phyloP scores from a whole-genome alignment of 64 coral and sea anemone species.

The Montipora sp. region DNA sequence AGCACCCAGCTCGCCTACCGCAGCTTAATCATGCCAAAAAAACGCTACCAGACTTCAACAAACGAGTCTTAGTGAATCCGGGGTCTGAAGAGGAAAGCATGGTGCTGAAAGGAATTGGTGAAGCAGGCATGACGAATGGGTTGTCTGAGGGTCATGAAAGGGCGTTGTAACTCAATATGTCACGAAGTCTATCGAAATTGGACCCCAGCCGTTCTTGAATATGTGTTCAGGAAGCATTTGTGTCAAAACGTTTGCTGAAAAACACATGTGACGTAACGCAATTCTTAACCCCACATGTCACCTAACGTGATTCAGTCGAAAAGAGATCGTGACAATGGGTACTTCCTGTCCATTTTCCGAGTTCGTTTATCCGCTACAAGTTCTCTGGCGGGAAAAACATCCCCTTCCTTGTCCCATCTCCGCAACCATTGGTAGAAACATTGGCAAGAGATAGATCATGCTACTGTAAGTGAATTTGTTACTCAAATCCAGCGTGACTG shows the following conservation, averaged over 20 bases:
- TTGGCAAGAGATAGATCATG: too few species aligned
- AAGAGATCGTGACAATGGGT: neutral
- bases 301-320: neutral
- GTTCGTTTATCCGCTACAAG: too few species aligned
- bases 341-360: neutral
- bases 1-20: conserved; percentile 17
- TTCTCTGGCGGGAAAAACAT: too few species aligned
- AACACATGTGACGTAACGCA: too few species aligned
- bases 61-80: conserved; percentile 38
- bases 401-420: too few species aligned
- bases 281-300: neutral
- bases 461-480: neutral
- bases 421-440: too few species aligned
- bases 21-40: conserved; percentile 43
- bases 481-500: neutral
- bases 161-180: neutral
- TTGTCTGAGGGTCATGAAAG: conserved; percentile 45
- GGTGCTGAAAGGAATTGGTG: conserved; percentile 54
- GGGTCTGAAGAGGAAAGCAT: conserved; percentile 58
- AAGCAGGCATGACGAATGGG: conserved; percentile 52
- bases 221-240: too few species aligned
- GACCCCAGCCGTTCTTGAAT: neutral
- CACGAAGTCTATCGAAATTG: neutral
- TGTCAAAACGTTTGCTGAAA: too few species aligned
- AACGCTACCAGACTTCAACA: conserved; percentile 41